phyloP scores from a whole-genome alignment of 2,113 vertebrate species.

The Chlorocebus sabaeus region DNA sequence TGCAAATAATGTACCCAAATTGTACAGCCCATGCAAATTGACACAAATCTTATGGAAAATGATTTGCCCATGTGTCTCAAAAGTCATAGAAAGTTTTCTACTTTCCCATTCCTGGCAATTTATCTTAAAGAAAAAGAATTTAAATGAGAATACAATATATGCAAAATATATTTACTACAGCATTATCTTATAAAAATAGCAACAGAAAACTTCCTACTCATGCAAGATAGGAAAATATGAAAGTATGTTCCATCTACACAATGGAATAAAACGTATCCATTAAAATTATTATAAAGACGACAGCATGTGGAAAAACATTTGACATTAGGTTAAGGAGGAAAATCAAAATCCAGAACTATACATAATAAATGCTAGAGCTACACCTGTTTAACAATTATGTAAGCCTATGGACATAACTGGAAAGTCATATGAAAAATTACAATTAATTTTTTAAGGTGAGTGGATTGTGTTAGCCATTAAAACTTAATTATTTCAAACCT shows the following conservation, averaged over 20 bases:
- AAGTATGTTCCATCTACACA: neutral
- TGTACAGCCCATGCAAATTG: neutral
- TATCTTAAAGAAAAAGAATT: neutral
- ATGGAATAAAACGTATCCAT: neutral
- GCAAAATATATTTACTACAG: neutral
- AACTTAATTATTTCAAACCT: neutral
- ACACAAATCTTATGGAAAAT: neutral
- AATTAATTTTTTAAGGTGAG: conserved; percentile 2
- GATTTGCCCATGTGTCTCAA: neutral
- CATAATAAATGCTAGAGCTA: neutral
- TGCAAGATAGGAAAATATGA: neutral
- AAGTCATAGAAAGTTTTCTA: neutral
- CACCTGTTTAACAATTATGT: neutral
- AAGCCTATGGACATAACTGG: neutral
- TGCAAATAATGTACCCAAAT: neutral
- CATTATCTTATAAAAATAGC: conserved; percentile 22
- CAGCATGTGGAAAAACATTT: neutral
- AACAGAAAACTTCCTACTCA: neutral
- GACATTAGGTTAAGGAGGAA: neutral
- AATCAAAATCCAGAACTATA: neutral
- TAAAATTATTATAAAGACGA: neutral
- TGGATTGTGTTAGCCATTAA: conserved; percentile 16
- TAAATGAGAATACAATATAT: neutral
- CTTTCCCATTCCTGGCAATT: neutral
- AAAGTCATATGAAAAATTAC: neutral